A percentile compares a stretch with the other conserved stretches of the same genome.
Evolutionary conservation across 1,140 invertebrate species (phyloP).

Genomic region (Wasmannia auropunctata): DNA sequence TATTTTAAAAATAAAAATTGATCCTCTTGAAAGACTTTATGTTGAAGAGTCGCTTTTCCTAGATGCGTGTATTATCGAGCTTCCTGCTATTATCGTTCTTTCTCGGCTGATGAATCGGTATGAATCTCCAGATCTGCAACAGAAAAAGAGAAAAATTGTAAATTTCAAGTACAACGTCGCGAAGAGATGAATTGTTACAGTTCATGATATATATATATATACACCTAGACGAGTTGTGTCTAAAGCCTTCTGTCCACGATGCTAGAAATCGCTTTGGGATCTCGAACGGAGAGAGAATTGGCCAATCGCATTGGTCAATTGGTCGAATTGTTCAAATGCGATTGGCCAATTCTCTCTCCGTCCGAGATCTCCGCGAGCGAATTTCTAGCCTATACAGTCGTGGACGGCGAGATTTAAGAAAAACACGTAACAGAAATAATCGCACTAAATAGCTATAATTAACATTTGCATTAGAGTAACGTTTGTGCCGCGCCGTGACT

Average conservation of each 20-base stretch:
- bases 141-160: background rate
- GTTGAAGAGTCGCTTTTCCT: background rate
- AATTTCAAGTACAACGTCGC: background rate
- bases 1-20: background rate
- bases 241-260: too few species aligned
- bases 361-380: too few species aligned
- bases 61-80: background rate
- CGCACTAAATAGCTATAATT: background rate
- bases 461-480: background rate
- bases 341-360: too few species aligned
- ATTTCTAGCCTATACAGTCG: too few species aligned
- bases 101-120: background rate
- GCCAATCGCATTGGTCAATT: too few species aligned
- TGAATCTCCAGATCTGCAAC: slow-evolving; percentile 2
- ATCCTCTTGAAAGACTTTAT: background rate
- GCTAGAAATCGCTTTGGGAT: too few species aligned
- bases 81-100: background rate
- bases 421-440: too few species aligned
- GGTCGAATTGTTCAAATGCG: too few species aligned
- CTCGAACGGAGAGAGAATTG: too few species aligned
- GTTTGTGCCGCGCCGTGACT: background rate
- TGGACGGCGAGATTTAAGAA: too few species aligned
- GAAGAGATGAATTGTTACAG: background rate
- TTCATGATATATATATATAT: too few species aligned
- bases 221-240: too few species aligned